Conservation (phyloP, 2,797 vertebrate species). For the Falco columbarius region DNA sequence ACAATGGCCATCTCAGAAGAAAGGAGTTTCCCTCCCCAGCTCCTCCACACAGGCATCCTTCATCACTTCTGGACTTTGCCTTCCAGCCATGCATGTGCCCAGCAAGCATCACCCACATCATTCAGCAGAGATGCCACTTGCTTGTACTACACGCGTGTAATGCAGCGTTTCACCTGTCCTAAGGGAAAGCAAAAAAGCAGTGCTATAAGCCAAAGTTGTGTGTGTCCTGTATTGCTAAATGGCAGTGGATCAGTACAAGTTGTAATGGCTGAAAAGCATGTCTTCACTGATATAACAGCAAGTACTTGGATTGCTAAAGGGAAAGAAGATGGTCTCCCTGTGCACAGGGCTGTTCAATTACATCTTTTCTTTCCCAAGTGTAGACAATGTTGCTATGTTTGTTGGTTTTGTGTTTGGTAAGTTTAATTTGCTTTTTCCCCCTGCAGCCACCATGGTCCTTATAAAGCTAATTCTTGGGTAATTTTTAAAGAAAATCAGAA, state of each 20-base stretch:
- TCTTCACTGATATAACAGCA: background rate
- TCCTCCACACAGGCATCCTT: background rate
- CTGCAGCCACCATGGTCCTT: background rate
- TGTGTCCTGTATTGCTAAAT: background rate
- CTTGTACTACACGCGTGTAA: background rate
- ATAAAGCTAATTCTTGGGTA: background rate
- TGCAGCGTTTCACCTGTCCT: background rate
- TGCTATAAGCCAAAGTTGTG: background rate
- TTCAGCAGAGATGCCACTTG: background rate
- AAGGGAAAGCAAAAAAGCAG: background rate
- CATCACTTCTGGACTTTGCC: background rate
- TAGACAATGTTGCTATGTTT: background rate
- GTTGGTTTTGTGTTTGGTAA: background rate
- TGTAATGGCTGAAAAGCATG: background rate
- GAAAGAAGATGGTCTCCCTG: background rate
- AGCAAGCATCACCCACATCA: accelerated
- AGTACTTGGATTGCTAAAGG: background rate
- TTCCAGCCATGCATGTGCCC: background rate
- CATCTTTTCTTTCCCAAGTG: background rate
- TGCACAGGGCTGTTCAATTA: background rate
- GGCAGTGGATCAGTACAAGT: background rate
- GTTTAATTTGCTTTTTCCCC: conserved; percentile 3
- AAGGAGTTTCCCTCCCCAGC: background rate
- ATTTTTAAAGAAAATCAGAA: conserved; percentile 4
- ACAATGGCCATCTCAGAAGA: background rate